Evolutionary conservation across 2,113 vertebrate species (phyloP).

Genomic region (Aepyceros melampus): DNA sequence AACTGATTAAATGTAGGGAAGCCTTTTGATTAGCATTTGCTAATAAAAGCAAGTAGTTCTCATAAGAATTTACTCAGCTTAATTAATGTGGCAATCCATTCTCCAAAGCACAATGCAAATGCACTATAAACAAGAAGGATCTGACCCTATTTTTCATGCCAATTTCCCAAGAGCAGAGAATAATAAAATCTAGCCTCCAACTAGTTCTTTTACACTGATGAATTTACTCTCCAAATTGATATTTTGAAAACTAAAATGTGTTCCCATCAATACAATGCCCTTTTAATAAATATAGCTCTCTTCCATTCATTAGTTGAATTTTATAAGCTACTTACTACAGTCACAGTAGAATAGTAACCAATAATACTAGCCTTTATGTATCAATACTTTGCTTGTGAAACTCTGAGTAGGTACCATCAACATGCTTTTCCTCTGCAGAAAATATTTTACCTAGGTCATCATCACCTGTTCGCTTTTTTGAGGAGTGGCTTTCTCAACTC

Average conservation of each 20-base stretch:
- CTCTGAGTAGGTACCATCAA: neutral
- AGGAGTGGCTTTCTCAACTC: too few species aligned
- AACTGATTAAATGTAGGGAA: constrained; percentile 25
- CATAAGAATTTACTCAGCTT: constrained; percentile 36
- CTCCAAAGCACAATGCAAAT: constrained; percentile 20
- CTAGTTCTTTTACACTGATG: constrained; percentile 5
- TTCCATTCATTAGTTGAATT: neutral
- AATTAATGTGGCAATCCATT: constrained; percentile 53
- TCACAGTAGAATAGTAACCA: neutral
- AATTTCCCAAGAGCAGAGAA: constrained; percentile 33
- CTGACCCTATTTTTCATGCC: constrained; percentile 39
- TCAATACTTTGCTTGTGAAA: neutral
- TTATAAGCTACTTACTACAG: neutral
- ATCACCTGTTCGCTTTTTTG: neutral
- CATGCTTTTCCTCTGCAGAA: neutral
- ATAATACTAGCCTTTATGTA: neutral
- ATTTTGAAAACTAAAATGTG: constrained; percentile 48
- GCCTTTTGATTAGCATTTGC: constrained; percentile 47
- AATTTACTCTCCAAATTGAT: constrained; percentile 37
- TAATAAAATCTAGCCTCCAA: constrained; percentile 38
- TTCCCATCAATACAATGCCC: neutral
- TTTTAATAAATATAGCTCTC: constrained; percentile 24
- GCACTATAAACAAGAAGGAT: constrained; percentile 34
- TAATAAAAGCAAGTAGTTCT: constrained; percentile 59
- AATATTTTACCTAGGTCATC: neutral